Base-by-base conservation (phyloP, 2,888 invertebrate species). In the Amphipoea lucens region DNA sequence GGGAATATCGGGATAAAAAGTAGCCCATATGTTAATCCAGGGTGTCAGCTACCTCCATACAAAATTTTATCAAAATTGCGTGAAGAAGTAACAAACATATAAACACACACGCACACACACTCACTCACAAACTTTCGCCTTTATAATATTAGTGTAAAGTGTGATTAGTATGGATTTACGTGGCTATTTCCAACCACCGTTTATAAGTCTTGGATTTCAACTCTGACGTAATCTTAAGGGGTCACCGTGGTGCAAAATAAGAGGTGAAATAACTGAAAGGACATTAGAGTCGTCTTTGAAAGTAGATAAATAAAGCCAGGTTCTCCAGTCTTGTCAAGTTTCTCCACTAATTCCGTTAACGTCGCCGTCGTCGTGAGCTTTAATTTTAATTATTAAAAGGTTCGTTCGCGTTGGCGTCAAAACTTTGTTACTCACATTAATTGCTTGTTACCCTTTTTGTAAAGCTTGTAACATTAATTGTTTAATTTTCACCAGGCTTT, bases 371-470 rank as follows among this genome's bases (percentile, higher is more conserved):
- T 73, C 67, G 40, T 17, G n/a, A 74, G n/a, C 68, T 85, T 76
- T 72, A 79, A 81, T 83, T 85, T 76, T 72, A 79, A 81, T 83
- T 77, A 81, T 76, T 77, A 89, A 88, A 86, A 76, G 76, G 65
- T 76, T 76, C 23, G 67, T 71, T 82, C 62, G 76, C 74, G 69
- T 76, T 40, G 63, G 51, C 74, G 74, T 77, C 77, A 71, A 78
- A 88, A 89, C 78, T 89, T 88, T 86, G 74, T 89, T 40, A 40
- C 40, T 40, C 4, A 81, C 81, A 70, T 85, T 85, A 85, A 87
- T 85, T 85, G 69, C 77, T 86, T 77, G 70, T 88, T 80, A 68
- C 77, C 75, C 60, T 78, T 81, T 81, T 73, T 74, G 70, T 70
- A 42, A 76, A 84, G 69, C 73, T 77, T 69, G 86, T 60, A 74